Evolutionary conservation across 2,888 invertebrate species (phyloP), one percentile per base, ranked within the genome.

Genomic region (Seira sanloemensis): DNA sequence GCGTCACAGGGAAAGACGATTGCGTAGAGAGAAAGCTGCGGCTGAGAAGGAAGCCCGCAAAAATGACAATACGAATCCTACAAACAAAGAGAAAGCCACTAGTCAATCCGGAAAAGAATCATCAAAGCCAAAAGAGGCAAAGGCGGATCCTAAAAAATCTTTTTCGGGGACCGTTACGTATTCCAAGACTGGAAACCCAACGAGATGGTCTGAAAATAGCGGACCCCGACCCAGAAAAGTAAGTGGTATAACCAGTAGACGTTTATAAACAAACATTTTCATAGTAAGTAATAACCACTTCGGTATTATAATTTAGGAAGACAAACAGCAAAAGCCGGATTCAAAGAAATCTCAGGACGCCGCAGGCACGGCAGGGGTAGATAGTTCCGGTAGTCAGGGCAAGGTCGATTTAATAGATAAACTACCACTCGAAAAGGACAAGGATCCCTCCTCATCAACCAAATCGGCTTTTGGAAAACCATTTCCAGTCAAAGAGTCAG

Each of bases 131-230:
- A 80, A 73, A 46, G 66, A 72, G n/a, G 23, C 46, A 18, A 50
- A 68, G 7, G 71, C 69, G 12, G 78, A 79, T 18, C 12, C 19
- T 12, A 76, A 79, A n/a, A 66, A 75, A 2, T 78, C 26, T 18
- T n/a, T n/a, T n/a, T 54, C 69, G n/a, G 83, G 71, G 19, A 25
- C 2, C 0, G 68, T 79, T 1, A 80, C 80, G 1, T 80, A 80
- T 19, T 80, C 80, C 2, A 74, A 54, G 46, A 68, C 54, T 68
- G 80, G 80, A 7, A 80, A 80, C 27, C 26, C 27, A 0, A 84
- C 84, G 18, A 65, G 84, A 62, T 84, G 84, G 84, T 84, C 84
- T 1, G 80, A 84, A 77, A 84, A 84, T 27, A 84, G 84, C 73
- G 84, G 79, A 9, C 84, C 77, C 7, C 69, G 78, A 12, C 84